Evolutionary conservation across 2,888 invertebrate genomes (phyloP).

Genomic region (Caenorhabditis sp.): DNA sequence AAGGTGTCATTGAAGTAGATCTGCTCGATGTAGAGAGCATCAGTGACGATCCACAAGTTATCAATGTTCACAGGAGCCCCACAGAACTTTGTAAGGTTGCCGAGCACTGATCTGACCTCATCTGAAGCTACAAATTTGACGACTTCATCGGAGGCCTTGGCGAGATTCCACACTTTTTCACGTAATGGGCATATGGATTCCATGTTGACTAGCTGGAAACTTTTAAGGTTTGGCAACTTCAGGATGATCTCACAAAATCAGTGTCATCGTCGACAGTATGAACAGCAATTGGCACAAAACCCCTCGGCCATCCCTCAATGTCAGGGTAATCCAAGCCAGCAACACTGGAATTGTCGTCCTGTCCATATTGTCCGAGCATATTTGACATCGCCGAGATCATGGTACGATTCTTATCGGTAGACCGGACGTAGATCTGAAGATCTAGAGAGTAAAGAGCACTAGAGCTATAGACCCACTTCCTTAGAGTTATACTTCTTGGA

Average conservation of each 20-base stretch:
- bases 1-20: conserved; percentile 58
- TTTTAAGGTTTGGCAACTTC: background rate
- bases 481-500: conserved; percentile 85
- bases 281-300: conserved; percentile 88
- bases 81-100: conserved; percentile 46
- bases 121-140: conserved; percentile 47
- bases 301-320: conserved; percentile 74
- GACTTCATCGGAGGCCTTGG: conserved; percentile 64
- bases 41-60: conserved; percentile 66
- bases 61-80: conserved; percentile 61
- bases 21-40: conserved; percentile 66
- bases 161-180: conserved; percentile 65
- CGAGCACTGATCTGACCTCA: conserved; percentile 55
- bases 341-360: conserved; percentile 72
- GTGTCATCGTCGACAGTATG: conserved; percentile 88
- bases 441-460: background rate
- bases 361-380: conserved; percentile 70
- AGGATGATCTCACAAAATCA: conserved; percentile 85
- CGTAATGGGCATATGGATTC: conserved; percentile 64
- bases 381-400: conserved; percentile 85
- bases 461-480: conserved; percentile 60
- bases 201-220: conserved; percentile 68
- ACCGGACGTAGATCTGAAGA: conserved; percentile 87
- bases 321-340: conserved; percentile 56
- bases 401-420: conserved; percentile 93